Evolutionary conservation across 1,140 invertebrate species (phyloP).

Genomic region (Bathynomus jamesi): DNA sequence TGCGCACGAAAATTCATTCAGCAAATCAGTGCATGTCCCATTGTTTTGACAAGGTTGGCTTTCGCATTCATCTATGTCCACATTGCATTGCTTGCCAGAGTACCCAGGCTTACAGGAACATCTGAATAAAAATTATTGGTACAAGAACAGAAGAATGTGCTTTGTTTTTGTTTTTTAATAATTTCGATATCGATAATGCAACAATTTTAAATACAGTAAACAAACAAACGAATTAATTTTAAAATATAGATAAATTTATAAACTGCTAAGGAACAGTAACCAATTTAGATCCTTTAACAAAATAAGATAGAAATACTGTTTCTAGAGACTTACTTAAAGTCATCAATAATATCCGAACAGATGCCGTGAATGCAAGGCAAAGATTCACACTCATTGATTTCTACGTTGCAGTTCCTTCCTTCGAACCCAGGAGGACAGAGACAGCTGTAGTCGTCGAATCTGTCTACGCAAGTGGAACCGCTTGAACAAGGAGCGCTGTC

Average conservation of each 20-base stretch:
- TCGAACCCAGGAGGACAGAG: slow-evolving; percentile 49
- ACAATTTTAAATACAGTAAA: no score
- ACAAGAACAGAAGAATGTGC: no score
- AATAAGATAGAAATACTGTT: no score
- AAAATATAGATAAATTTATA: no score
- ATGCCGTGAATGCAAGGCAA: slow-evolving; percentile 84
- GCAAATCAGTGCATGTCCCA: slow-evolving; percentile 61
- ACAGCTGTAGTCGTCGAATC: slow-evolving; percentile 44
- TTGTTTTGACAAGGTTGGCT: slow-evolving; percentile 82
- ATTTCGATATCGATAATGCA: no score
- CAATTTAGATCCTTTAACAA: no score
- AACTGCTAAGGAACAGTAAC: no score
- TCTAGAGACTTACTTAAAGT: slow-evolving; percentile 70
- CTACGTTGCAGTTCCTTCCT: slow-evolving; percentile 41
- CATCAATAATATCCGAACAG: slow-evolving; percentile 71
- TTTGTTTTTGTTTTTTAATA: no score
- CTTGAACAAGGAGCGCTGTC: slow-evolving; percentile 48
- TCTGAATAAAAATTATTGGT: slow-evolving; percentile 55
- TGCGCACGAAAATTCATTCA: slow-evolving; percentile 74
- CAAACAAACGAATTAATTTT: no score
- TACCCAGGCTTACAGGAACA: slow-evolving; percentile 85
- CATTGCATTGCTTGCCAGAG: slow-evolving; percentile 71
- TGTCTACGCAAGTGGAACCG: slow-evolving; percentile 50
- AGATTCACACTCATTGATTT: slow-evolving; percentile 50
- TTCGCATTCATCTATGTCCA: slow-evolving; percentile 73